Evolutionary conservation across 2,888 invertebrate genomes (phyloP), one percentile per base, ranked within the genome.

Genomic region (Cryptocheilus praepositus): DNA sequence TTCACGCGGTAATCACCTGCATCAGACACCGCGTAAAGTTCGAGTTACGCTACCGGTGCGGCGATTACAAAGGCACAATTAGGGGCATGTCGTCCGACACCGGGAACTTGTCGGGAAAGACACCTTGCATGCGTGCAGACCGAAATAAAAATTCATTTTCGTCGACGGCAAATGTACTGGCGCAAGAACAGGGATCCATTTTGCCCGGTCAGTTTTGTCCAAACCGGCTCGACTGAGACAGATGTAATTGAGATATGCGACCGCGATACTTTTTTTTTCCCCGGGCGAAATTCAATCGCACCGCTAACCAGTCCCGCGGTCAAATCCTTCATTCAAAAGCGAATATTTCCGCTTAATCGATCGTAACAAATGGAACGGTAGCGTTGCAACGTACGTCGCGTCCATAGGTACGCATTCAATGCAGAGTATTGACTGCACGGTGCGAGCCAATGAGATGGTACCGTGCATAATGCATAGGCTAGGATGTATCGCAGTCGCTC

Each of bases 331-430:
- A 71, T 76, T 76, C 61, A 69, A 49, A 74, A 72, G 71, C 75
- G 76, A 78, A 80, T 80, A 82, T 82, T 84, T 78, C 76, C 79
- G 74, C 76, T 81, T 81, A 82, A 82, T 83, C 82, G 79, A 83
- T 83, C 74, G 77, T 83, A 81, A 82, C 83, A 82, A 84, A 83
- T 72, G 79, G 74, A 71, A 75, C 73, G 76, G 62, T 18, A 18
- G 51, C 49, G 49, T 16, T 36, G 53, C 19, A 15, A 16, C 49
- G 16, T 21, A 53, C 25, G 62, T 18, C 28, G 45, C 60, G 60
- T 70, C 76, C 76, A 72, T 79, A 81, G 80, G 78, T 74, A 78
- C 67, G 73, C 73, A 82, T 83, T 81, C 68, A 81, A 80, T 82
- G 76, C 80, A 71, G 76, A 74, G 73, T 83, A 83, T 81, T 79